Conservation (phyloP, 2,888 invertebrate species). For the Hylaea fasciaria region DNA sequence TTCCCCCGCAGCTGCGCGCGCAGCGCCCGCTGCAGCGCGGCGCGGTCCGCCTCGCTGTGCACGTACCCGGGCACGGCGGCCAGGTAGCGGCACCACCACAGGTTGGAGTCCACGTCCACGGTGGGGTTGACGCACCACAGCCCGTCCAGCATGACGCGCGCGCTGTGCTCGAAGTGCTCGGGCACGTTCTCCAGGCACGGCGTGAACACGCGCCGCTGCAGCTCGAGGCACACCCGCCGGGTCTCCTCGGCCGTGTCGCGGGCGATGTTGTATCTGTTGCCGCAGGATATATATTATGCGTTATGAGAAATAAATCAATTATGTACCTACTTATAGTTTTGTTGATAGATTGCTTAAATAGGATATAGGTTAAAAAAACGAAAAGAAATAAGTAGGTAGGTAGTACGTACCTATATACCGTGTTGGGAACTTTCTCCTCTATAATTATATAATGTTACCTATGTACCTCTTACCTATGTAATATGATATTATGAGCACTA, state of each 20-base stretch:
- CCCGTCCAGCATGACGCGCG: conserved; percentile 87
- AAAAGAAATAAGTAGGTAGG: too few relatives aligned
- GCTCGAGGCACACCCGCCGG: conserved; percentile 82
- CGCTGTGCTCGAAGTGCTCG: conserved; percentile 87
- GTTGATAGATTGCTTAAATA: too few relatives aligned
- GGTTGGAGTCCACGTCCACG: conserved; percentile 76
- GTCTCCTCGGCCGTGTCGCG: conserved; percentile 87
- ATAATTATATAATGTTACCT: too few relatives aligned
- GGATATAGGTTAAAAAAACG: too few relatives aligned
- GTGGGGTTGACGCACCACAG: conserved; percentile 89
- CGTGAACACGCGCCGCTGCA: conserved; percentile 85
- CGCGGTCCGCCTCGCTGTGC: conserved; percentile 69
- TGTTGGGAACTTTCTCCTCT: too few relatives aligned
- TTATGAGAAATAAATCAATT: too few relatives aligned
- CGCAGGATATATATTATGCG: not conserved
- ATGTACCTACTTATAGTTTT: too few relatives aligned
- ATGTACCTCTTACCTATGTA: too few relatives aligned
- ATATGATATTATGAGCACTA: too few relatives aligned
- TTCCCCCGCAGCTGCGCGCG: conserved; percentile 60
- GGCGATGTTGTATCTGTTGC: conserved; percentile 88
- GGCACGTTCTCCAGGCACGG: conserved; percentile 86
- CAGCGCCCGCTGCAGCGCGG: conserved; percentile 56
- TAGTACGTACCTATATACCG: too few relatives aligned
- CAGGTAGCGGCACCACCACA: conserved; percentile 83
- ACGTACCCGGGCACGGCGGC: conserved; percentile 85